These are phyloP conservation scores for Tragulus kanchil DNA, from an alignment of 2,113 vertebrate species.

Conservation along the genomic window DNA sequence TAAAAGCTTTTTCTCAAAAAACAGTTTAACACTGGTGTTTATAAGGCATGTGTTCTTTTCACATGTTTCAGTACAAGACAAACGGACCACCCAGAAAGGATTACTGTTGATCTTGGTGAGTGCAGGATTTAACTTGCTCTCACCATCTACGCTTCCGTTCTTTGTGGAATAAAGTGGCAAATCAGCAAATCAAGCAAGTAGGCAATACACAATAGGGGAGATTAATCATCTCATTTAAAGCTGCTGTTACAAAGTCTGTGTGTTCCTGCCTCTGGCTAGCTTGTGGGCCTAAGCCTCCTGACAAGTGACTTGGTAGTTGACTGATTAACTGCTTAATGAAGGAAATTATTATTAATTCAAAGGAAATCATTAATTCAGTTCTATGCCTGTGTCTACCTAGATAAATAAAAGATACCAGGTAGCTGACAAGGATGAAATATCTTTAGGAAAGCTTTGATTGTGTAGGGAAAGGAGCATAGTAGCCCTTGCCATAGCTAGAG, in stretches of 20 bases:
- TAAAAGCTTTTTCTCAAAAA: not conserved
- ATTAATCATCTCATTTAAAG: not conserved
- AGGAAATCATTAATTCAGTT: not conserved
- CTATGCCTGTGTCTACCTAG: not conserved
- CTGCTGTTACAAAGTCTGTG: not conserved
- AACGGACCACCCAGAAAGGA: not conserved
- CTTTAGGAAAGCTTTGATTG: not conserved
- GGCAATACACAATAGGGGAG: not conserved
- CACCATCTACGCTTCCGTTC: not conserved
- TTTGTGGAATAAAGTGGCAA: not conserved
- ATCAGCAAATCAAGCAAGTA: not conserved
- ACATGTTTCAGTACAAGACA: not conserved
- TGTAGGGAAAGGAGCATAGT: not conserved
- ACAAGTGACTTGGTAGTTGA: not conserved
- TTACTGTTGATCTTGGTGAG: not conserved
- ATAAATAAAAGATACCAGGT: not conserved
- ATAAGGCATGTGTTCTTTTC: not conserved
- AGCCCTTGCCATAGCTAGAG: not conserved
- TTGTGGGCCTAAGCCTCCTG: not conserved
- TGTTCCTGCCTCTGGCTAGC: not conserved
- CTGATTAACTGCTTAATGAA: not conserved
- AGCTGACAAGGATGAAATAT: not conserved
- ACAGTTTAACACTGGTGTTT: not conserved
- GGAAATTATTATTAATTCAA: not conserved
- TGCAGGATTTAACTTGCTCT: not conserved